Evolutionary conservation across 2,113 vertebrate species (phyloP), one percentile per base, ranked within the genome.

Genomic region (Rhegmatorhina hoffmannsi): DNA sequence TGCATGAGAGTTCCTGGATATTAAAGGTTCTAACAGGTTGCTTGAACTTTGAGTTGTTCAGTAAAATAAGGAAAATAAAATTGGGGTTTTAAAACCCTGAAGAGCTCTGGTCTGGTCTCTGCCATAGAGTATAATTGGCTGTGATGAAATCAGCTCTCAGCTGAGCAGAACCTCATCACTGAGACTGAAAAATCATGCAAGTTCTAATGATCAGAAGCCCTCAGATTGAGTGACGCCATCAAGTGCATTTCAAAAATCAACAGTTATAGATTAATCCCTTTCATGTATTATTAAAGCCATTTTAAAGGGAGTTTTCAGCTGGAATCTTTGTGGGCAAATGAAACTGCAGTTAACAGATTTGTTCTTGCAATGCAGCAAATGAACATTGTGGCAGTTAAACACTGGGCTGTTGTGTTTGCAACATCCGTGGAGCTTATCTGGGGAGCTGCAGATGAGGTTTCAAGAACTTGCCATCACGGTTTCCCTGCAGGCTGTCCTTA

Each of bases 141-240:
- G 83, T 89, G 94, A 95, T 95, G 96, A 96, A 86, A 97, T 96
- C 90, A 74, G 86, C 84, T 93, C 83, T 90, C 85, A 77, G 89
- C 84, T 93, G 92, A 70, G 83, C 76, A 87, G 73, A 94, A 38
- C 50, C 40, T 92, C 2, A 11, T 95, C 93, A 59, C 67, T 12
- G 62, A 69, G 86, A 85, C 7, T 33, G 73, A 69, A 93, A 89
- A 96, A 89, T 90, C 92, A 69, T 53, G 58, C 92, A 73, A 91
- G 76, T 96, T 96, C 92, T 95, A 94, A 94, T 95, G 85, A 96
- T 96, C 89, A 95, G 52, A 97, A 94, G 92, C 72, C 58, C 92
- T 97, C 87, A 31, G 70, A 94, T 92, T 95, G 93, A 97, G 87
- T 93, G 96, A 95, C 94, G 78, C 85, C 68, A 68, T 85, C 74